Evolutionary conservation across 1,140 invertebrate genomes (phyloP), one percentile per base, ranked within the genome.

Genomic region (Drosophila santomea): DNA sequence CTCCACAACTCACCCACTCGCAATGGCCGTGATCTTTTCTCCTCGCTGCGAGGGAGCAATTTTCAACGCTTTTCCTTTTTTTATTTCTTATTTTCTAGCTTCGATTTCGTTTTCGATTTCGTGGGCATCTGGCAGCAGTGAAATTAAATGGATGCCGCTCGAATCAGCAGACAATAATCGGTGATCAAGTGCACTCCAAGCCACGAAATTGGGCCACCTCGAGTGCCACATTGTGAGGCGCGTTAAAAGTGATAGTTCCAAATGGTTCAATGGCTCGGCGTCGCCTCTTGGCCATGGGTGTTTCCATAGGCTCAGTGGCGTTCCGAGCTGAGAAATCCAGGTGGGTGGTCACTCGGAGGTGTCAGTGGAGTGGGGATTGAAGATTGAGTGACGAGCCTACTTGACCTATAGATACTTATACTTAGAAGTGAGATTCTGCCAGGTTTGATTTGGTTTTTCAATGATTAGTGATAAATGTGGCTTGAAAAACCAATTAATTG

Each of bases 11-110:
- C 79, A 73, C 84, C 83, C 84, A 89, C 76, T 74, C 76, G 58
- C 73, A 41, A 64, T 60, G 50, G 38, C 58, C 51, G 15, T 62
- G 67, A 51, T 59, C 45, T 78, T 48, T 32, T 32, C 32, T 10
- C 32, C 32, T 32, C 32, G 55, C 67, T 76, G 73, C 75, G 79
- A 80, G 79, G 62, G 67, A 80, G 64, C 84, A 89, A 88, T 89
- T 89, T 89, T 73, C 64, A 69, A 89, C 84, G 84, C 84, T 89
- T 89, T 89, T 89, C 84, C 84, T 81, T 88, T 81, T 86, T 76
- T 69, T n/a, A 50, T 25, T 60, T 47, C 41, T 68, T 69, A 17
- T 50, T 25, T 60, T 47, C 48, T 68, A 64, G 44, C 50, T 43
- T 74, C 60, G 50, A 43, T 74, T 66, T 74, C 69, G 51, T 43